Conservation (phyloP, 2,797 vertebrate genomes). For the Periparus ater region DNA sequence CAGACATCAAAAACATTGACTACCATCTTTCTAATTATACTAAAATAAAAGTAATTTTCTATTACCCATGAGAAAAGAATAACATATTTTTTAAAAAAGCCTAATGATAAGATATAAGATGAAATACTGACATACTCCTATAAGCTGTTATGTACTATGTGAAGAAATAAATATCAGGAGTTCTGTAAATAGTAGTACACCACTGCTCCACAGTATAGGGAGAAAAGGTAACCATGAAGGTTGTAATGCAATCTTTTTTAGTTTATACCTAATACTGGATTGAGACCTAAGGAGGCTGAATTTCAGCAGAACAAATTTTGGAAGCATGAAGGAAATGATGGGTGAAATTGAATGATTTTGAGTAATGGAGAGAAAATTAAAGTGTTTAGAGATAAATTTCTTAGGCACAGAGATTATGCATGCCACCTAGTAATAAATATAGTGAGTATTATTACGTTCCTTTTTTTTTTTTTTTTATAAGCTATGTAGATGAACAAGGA, state of each 20-base stretch:
- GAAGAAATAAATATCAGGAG: not conserved
- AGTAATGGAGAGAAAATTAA: constrained; percentile 49
- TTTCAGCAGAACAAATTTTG: constrained; percentile 48
- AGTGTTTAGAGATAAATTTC: constrained; percentile 45
- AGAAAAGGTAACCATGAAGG: not conserved
- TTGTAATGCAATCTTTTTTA: not conserved
- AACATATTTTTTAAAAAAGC: not conserved
- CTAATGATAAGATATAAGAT: not conserved
- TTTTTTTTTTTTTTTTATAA: not conserved
- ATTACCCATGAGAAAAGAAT: not conserved
- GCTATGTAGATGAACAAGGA: not conserved
- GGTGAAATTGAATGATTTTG: constrained; percentile 58
- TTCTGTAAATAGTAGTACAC: not conserved
- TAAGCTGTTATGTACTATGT: not conserved
- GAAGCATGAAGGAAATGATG: constrained; percentile 34
- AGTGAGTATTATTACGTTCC: not conserved
- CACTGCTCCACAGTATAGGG: not conserved
- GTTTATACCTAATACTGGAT: not conserved
- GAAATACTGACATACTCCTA: not conserved
- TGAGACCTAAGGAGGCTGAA: not conserved
- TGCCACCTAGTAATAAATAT: not conserved
- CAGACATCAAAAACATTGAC: not conserved
- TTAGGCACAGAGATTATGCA: not conserved
- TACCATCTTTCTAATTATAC: not conserved
- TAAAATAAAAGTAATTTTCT: not conserved